Conservation (phyloP, 2,797 vertebrate genomes). For the Phaenicophaeus curvirostris region DNA sequence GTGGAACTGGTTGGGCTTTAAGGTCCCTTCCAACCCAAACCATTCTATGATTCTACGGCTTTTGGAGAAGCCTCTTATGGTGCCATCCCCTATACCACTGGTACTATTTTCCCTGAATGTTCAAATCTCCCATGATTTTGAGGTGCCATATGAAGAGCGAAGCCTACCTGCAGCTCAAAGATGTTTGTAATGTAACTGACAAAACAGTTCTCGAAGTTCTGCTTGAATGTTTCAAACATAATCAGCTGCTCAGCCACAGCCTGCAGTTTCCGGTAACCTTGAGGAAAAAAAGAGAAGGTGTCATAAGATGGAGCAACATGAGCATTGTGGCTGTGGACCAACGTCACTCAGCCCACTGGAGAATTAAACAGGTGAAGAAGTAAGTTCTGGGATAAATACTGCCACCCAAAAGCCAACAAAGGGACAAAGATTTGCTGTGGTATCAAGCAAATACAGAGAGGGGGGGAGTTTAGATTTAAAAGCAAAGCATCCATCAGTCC, state of each 20-base stretch:
- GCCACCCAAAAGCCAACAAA: not conserved
- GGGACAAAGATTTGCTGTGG: not conserved
- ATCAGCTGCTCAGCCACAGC: constrained; percentile 61
- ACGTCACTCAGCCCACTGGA: not conserved
- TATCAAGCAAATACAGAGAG: not conserved
- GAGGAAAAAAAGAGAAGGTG: not conserved
- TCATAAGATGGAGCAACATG: fast-evolving
- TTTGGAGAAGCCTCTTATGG: not conserved
- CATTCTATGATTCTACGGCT: no score
- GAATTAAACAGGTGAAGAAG: not conserved
- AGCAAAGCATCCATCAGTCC: not conserved
- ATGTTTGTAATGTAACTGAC: constrained; percentile 30
- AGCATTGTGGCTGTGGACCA: not conserved
- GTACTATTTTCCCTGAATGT: not conserved
- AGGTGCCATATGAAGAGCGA: fast-evolving
- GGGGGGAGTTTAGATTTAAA: not conserved
- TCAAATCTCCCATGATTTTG: not conserved
- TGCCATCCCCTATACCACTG: fast-evolving
- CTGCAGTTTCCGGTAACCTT: constrained; percentile 51
- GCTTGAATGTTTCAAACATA: constrained; percentile 62
- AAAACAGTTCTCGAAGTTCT: constrained; percentile 60
- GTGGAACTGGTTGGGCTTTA: no score
- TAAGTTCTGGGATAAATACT: not conserved
- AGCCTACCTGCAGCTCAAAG: constrained; percentile 53
- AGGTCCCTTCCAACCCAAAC: no score